Evolutionary conservation across 2,888 invertebrate species (phyloP).

Genomic region (Nephrotoma guestfalica): DNA sequence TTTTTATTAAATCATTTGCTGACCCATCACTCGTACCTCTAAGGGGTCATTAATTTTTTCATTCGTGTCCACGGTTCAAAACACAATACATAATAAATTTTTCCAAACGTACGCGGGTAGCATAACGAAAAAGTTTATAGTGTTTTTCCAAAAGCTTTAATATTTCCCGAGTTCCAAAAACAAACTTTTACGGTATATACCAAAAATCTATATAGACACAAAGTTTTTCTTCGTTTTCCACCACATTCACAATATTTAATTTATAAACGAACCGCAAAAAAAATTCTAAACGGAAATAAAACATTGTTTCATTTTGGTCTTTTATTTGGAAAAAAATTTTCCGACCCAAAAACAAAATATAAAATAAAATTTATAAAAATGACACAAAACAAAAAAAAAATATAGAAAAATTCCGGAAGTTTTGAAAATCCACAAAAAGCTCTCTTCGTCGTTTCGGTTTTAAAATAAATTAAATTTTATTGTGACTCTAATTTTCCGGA

Average conservation of each 20-base stretch:
- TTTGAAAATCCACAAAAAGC: background rate
- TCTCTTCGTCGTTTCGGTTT: background rate
- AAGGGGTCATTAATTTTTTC: too few relatives aligned
- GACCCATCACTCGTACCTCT: background rate
- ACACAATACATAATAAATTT: background rate
- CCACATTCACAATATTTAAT: background rate
- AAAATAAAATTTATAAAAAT: background rate
- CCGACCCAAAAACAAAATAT: background rate
- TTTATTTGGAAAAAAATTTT: background rate
- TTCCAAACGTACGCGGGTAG: background rate
- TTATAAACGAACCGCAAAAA: background rate
- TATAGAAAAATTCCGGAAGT: background rate
- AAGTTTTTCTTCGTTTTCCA: background rate
- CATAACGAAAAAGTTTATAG: background rate
- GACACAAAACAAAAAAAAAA: background rate
- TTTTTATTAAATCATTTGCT: background rate
- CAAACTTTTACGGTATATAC: background rate
- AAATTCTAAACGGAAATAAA: background rate
- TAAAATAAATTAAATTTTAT: slow-evolving; percentile 18
- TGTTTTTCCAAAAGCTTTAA: background rate
- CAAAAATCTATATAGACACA: background rate
- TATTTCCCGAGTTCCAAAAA: background rate
- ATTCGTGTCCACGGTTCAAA: background rate
- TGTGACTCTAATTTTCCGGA: slow-evolving; percentile 22
- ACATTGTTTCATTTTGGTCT: background rate